These are phyloP conservation scores for Colaptes auratus DNA, from an alignment of 2,113 vertebrate species.

Conservation along the genomic window DNA sequence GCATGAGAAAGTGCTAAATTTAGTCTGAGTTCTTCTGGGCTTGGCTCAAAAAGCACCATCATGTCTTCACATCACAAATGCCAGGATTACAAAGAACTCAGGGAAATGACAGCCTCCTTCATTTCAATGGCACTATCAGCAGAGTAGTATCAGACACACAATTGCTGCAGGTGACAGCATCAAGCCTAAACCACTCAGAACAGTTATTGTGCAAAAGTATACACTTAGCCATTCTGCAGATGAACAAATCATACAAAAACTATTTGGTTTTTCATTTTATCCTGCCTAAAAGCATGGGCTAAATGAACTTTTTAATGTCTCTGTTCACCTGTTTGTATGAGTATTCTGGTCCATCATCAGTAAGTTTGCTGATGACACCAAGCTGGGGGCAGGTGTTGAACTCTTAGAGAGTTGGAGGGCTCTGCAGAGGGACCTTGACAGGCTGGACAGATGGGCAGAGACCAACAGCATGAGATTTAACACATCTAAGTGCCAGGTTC, in stretches of 20 bases:
- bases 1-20: neutral
- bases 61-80: neutral
- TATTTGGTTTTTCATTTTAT: neutral
- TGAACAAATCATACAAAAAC: neutral
- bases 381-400: too few relatives aligned
- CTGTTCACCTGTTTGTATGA: neutral
- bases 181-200: neutral
- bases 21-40: neutral
- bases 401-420: too few relatives aligned
- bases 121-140: neutral
- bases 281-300: neutral
- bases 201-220: neutral
- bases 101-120: neutral
- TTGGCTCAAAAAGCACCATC: neutral
- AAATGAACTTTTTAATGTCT: neutral
- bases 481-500: too few relatives aligned
- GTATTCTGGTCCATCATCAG: neutral
- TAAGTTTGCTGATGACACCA: too few relatives aligned
- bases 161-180: neutral
- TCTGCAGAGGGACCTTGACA: too few relatives aligned
- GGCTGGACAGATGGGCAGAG: too few relatives aligned
- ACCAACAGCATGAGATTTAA: too few relatives aligned
- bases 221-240: neutral
- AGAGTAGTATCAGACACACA: neutral
- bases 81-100: fast-evolving